phyloP scores from a whole-genome alignment of 1,140 invertebrate species.

The Condylostylus longicornis region DNA sequence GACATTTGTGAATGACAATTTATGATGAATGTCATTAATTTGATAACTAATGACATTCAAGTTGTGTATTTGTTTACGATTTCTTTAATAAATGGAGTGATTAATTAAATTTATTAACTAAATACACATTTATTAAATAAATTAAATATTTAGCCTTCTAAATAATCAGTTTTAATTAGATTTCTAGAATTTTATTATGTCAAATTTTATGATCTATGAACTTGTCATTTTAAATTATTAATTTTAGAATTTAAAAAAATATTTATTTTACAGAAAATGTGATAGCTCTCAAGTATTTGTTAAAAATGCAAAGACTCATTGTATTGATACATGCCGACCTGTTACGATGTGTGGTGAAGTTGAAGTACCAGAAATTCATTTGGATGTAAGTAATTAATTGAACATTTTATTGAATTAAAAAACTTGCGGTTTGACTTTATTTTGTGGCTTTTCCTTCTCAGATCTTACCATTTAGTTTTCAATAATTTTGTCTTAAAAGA shows the following conservation, averaged over 20 bases:
- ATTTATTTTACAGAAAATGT: constrained; percentile 49
- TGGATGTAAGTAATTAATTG: constrained; percentile 74
- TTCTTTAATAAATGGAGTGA: too few relatives aligned
- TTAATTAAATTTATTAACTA: too few relatives aligned
- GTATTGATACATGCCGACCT: constrained; percentile 68
- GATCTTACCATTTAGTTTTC: too few relatives aligned
- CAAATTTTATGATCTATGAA: neutral
- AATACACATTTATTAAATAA: too few relatives aligned
- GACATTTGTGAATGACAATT: constrained; percentile 17
- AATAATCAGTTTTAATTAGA: neutral
- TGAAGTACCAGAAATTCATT: constrained; percentile 74
- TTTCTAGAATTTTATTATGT: neutral
- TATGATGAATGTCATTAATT: too few relatives aligned
- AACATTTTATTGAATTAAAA: too few relatives aligned
- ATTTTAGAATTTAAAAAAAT: neutral
- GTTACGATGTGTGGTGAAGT: constrained; percentile 91
- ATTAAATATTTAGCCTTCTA: neutral
- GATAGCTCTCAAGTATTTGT: constrained; percentile 69
- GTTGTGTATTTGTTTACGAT: too few relatives aligned
- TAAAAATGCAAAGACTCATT: constrained; percentile 68
- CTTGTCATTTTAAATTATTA: too few relatives aligned
- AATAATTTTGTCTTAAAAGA: too few relatives aligned
- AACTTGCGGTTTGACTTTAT: neutral
- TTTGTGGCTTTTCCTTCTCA: neutral
- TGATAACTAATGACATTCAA: too few relatives aligned